These are phyloP conservation scores for Erannis defoliaria DNA, from an alignment of 2,888 invertebrate genomes.

Conservation along the genomic window DNA sequence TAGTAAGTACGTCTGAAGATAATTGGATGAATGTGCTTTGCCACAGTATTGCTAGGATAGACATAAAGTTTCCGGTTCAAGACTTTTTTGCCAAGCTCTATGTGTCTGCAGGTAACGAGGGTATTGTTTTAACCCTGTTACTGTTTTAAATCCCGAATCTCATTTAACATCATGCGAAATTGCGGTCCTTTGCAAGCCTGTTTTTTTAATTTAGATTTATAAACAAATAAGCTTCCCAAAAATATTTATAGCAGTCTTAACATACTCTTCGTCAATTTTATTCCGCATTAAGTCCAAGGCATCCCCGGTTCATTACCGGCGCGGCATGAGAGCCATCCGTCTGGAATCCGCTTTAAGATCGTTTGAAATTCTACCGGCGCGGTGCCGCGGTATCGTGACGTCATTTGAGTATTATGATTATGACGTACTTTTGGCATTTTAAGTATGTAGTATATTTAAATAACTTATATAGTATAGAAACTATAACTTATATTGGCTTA, in stretches of 20 bases:
- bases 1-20: too few relatives aligned
- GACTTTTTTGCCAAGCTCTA: too few relatives aligned
- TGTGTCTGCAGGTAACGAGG: too few relatives aligned
- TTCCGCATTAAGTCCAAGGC: conserved; percentile 5
- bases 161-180: too few relatives aligned
- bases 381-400: conserved; percentile 15
- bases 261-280: background rate
- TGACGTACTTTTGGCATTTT: background rate
- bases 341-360: conserved; percentile 29
- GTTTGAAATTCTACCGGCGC: conserved; percentile 20
- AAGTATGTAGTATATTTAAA: background rate
- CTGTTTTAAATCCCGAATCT: too few relatives aligned
- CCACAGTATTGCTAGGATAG: too few relatives aligned
- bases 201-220: background rate
- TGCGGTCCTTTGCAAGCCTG: too few relatives aligned
- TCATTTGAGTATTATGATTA: conserved; percentile 13
- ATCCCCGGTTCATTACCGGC: conserved; percentile 10
- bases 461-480: background rate
- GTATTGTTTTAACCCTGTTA: too few relatives aligned
- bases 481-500: too few relatives aligned
- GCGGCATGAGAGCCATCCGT: background rate
- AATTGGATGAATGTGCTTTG: too few relatives aligned
- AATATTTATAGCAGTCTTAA: background rate
- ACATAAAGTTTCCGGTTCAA: too few relatives aligned
- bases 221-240: background rate